Conservation (phyloP, 2,888 invertebrate species). For the Phlogophora meticulosa region DNA sequence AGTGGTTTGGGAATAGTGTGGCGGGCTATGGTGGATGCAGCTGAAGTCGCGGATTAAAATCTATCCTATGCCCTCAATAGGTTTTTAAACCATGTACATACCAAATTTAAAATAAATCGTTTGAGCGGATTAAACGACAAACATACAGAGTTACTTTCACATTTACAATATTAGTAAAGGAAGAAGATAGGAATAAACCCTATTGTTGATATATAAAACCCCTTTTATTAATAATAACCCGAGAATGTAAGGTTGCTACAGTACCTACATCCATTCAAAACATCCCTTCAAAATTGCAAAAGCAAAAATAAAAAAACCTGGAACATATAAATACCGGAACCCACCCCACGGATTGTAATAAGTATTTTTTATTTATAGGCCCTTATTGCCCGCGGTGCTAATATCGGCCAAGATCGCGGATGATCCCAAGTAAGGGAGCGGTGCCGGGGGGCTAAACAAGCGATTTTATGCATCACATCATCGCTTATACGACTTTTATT, state of each 20-base stretch:
- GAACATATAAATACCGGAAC: conserved; percentile 78
- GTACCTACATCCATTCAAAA: conserved; percentile 53
- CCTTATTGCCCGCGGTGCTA: conserved; percentile 86
- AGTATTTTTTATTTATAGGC: conserved; percentile 87
- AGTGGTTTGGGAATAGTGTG: too few species aligned
- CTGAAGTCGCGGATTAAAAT: too few species aligned
- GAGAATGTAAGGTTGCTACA: conserved; percentile 17
- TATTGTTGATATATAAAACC: too few species aligned
- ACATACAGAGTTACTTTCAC: too few species aligned
- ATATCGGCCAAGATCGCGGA: conserved; percentile 87
- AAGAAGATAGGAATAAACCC: too few species aligned
- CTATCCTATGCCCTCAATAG: too few species aligned
- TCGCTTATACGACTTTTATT: conserved; percentile 78
- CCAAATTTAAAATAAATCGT: too few species aligned
- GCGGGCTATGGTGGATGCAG: too few species aligned
- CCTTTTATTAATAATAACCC: too few species aligned
- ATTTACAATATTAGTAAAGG: too few species aligned
- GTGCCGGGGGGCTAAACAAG: conserved; percentile 72
- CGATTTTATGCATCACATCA: conserved; percentile 82
- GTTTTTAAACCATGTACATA: too few species aligned
- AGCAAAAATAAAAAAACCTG: conserved; percentile 66
- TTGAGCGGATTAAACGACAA: too few species aligned
- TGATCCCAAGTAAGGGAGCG: conserved; percentile 80
- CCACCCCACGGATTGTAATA: conserved; percentile 82
- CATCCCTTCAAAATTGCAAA: conserved; percentile 58